These are phyloP conservation scores for Brachyopa scutellaris DNA, from an alignment of 2,888 invertebrate genomes.

Conservation along the genomic window DNA sequence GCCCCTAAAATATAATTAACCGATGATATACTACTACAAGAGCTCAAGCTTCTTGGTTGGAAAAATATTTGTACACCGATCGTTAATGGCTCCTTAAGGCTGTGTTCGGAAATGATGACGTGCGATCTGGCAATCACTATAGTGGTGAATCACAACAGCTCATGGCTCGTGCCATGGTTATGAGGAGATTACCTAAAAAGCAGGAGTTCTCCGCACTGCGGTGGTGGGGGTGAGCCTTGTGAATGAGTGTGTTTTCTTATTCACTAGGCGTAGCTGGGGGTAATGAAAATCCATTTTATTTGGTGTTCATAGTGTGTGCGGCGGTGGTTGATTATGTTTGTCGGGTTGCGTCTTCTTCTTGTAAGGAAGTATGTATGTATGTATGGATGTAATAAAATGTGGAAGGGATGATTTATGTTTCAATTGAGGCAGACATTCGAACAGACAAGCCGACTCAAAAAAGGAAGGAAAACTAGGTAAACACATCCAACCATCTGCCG, in stretches of 20 bases:
- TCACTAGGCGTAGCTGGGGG: conserved; percentile 45
- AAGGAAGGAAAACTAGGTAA: conserved; percentile 36
- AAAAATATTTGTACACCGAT: conserved; percentile 66
- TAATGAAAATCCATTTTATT: conserved; percentile 67
- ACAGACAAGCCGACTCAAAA: conserved; percentile 17
- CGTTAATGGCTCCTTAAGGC: conserved; percentile 64
- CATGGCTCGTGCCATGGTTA: conserved; percentile 60
- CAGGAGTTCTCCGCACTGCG: not conserved
- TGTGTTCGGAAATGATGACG: conserved; percentile 36
- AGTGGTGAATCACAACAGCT: conserved; percentile 64
- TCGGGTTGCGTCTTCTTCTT: not conserved
- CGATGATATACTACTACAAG: conserved; percentile 66
- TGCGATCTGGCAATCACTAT: conserved; percentile 18
- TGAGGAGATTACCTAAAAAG: conserved; percentile 22
- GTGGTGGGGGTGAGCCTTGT: conserved; percentile 43
- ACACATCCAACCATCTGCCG: conserved; percentile 57
- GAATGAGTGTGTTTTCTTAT: conserved; percentile 36
- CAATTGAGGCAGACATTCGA: conserved; percentile 50
- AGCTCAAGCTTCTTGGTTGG: conserved; percentile 57
- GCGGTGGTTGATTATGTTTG: conserved; percentile 48
- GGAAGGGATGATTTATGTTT: conserved; percentile 68
- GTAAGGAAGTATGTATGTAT: no score
- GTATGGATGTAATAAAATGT: conserved; percentile 45
- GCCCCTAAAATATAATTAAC: conserved; percentile 70
- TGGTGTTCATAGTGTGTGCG: conserved; percentile 65